phyloP scores from a whole-genome alignment of 1,140 invertebrate genomes.

The Drosophila asahinai region DNA sequence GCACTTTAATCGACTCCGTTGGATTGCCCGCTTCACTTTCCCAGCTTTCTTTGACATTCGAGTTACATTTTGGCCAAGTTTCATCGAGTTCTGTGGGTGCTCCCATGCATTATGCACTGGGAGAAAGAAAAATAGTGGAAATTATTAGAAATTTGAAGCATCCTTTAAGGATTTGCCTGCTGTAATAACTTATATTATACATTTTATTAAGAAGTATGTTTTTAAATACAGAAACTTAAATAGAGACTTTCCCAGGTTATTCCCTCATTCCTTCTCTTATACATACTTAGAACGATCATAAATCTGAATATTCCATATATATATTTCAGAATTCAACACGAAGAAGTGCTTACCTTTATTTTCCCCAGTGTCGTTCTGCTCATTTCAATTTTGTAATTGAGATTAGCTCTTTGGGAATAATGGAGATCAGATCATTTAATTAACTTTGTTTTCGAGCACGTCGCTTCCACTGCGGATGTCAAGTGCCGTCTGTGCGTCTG shows the following conservation, averaged over 20 bases:
- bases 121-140: not conserved
- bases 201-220: not conserved
- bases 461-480: constrained; percentile 54
- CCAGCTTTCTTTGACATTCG: constrained; percentile 78
- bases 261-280: too few species aligned
- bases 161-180: too few species aligned
- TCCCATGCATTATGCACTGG: constrained; percentile 4
- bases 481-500: constrained; percentile 54
- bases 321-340: too few species aligned
- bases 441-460: constrained; percentile 82
- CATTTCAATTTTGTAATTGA: constrained; percentile 84
- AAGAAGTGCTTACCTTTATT: not conserved
- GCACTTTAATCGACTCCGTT: constrained; percentile 64
- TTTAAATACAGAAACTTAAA: too few species aligned
- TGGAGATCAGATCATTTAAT: constrained; percentile 85
- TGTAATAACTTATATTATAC: too few species aligned
- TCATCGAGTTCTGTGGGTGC: constrained; percentile 42
- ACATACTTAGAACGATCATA: too few species aligned
- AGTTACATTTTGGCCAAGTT: constrained; percentile 73
- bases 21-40: constrained; percentile 67
- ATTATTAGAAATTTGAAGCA: too few species aligned
- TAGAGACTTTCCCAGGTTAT: too few species aligned
- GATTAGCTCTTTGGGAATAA: constrained; percentile 83
- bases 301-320: too few species aligned
- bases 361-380: constrained; percentile 50